Evolutionary conservation across 2,888 invertebrate species (phyloP).

Genomic region (Eristalinus sepulchralis): DNA sequence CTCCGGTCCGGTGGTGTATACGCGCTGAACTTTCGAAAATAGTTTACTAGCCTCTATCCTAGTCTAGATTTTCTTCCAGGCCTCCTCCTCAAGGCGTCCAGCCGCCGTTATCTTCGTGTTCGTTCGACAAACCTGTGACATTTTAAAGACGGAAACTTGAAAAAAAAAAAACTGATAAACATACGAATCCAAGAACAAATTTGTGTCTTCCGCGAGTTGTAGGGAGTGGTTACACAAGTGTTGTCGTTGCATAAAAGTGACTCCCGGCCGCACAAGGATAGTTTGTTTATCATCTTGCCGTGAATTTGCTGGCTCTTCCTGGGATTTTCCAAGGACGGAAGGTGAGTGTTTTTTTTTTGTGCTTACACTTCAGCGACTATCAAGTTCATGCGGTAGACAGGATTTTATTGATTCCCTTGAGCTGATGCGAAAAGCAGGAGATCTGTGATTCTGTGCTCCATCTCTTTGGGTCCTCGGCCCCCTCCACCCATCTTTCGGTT

Average conservation of each 20-base stretch:
- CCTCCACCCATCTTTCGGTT: neutral
- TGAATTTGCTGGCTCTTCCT: neutral
- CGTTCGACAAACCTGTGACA: conserved; percentile 42
- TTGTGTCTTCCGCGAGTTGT: conserved; percentile 49
- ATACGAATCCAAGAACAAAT: neutral
- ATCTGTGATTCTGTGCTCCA: conserved; percentile 1
- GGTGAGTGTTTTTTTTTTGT: conserved; percentile 40
- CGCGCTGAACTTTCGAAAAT: conserved; percentile 45
- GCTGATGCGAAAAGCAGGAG: conserved; percentile 28
- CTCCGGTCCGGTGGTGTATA: conserved; percentile 31
- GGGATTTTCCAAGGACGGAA: conserved; percentile 24
- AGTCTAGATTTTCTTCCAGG: conserved; percentile 45
- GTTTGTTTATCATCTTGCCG: neutral
- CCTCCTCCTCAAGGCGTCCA: conserved; percentile 20
- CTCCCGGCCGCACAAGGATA: neutral
- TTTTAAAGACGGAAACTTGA: neutral
- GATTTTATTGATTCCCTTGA: conserved; percentile 39
- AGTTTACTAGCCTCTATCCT: conserved; percentile 46
- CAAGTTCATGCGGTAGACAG: conserved; percentile 45
- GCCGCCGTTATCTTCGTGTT: neutral
- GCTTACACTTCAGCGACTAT: conserved; percentile 10
- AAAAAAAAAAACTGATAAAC: neutral
- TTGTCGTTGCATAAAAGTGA: neutral
- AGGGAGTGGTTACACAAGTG: neutral
- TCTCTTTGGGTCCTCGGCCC: neutral